Base-by-base conservation (phyloP, 2,113 vertebrate species). In the Tachuris rubrigastra region DNA sequence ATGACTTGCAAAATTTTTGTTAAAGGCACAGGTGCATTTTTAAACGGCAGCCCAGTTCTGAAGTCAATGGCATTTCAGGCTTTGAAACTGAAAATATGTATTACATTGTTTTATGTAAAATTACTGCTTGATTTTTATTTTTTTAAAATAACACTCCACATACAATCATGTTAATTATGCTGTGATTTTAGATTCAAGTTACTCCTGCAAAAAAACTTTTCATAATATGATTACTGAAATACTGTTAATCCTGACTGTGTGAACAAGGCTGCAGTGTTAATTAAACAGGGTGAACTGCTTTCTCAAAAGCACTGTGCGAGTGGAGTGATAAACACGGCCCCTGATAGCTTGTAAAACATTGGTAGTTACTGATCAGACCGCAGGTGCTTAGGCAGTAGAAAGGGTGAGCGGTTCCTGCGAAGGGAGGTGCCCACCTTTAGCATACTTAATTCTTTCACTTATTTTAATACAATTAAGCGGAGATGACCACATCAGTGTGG, bases 1-100 rank as follows among this genome's bases (percentile, higher is more conserved):
- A 89, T 87, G 87, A 93, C 89, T 94, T 90, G 88, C 82, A 95
- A 28, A 79, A 80, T 73, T 63, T 44, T 59, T 68, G 67, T 92
- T 94, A 94, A 90, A 95, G 94, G 39, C 53, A 77, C 74, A 89
- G 73, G 81, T 95, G 84, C 56, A 17, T 65, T 68, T 86, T 82
- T 27, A 74, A 30, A 56, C 47, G 41, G 37, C 0, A 3, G 11
- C 33, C 8, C 44, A 27, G 30, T 35, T 52, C 66, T 46, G 24
- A 41, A 87, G 49, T 15, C 62, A 60, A 10, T 56, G n/a, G 37
- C 58, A 50, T 63, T 81, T 75, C 81, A 79, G 41, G 28, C 41
- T 58, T 55, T 66, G 62, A 49, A 69, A 56, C 1, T 0, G 47
- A 12, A 42, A 81, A 65, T 15, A 8, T 77, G 55, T 80, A 28